Base-by-base conservation (phyloP, 1,140 invertebrate species). In the Acromyrmex echinatior region DNA sequence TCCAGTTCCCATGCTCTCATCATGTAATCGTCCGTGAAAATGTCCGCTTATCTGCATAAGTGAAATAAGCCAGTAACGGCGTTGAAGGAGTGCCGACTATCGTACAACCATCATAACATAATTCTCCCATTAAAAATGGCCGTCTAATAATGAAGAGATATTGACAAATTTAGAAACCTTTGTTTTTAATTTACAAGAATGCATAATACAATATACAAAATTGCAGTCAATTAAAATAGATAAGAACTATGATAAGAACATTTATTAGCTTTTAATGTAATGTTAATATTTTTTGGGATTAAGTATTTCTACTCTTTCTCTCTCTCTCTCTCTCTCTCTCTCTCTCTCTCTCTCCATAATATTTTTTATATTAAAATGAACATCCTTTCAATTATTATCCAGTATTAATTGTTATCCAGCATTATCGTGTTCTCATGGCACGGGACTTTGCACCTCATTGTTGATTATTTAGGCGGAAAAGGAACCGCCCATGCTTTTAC, bases 401-500 rank as follows among this genome's bases (percentile, higher is more conserved):
- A 0, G 35, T 0, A 31, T 68, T 1, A 49, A 21, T 68, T 68
- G 35, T 68, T 45, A 10, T 68, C n/a, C 66, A 21, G 31, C 9
- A 16, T 70, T 49, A 51, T 76, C 31, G 12, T 16, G 45, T 45
- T 66, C 90, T 92, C 91, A 92, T 93, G 86, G 70, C 14, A 68
- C 68, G 73, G 81, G 87, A 80, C 88, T 81, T 49, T 77, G 12
- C 63, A 77, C 53, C 35, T 77, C 12, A 81, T 78, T 87, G 53
- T 58, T 87, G 79, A 88, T 89, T 71, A 89, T 84, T 88, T 88
- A 86, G 73, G 70, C 84, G 91, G 91, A 92, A 92, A 90, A 92
- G 88, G 91, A 92, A 91, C 92, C 93, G 92, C 92, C 94, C 89
- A 91, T 84, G 89, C 90, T 93, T 94, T 93, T 92, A 92, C 91